These are phyloP conservation scores for Pluvianellus socialis DNA, from an alignment of 2,113 vertebrate species.

Conservation along the genomic window DNA sequence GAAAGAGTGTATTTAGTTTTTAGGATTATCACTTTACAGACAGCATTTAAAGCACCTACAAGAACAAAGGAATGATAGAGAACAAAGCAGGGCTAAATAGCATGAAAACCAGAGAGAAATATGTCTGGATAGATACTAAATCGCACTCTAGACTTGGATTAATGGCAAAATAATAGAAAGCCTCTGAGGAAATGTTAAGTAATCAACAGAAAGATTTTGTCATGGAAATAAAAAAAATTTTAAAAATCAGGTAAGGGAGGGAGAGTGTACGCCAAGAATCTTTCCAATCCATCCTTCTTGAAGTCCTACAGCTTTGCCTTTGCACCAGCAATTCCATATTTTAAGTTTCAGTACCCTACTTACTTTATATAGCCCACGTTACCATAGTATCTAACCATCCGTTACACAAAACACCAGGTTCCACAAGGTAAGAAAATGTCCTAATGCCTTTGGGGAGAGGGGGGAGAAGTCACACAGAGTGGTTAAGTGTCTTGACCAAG, in stretches of 20 bases:
- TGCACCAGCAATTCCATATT: not conserved
- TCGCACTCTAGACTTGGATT: not conserved
- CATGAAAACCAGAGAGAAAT: not conserved
- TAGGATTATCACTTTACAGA: not conserved
- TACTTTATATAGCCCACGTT: not conserved
- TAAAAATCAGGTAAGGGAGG: not conserved
- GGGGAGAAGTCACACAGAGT: not conserved
- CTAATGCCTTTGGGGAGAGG: not conserved
- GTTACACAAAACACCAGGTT: not conserved
- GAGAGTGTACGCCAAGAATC: not conserved
- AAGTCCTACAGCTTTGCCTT: not conserved
- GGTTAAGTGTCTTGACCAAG: not conserved
- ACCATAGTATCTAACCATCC: not conserved
- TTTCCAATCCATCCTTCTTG: not conserved
- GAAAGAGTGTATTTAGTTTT: not conserved
- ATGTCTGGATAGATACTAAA: not conserved
- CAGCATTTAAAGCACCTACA: not conserved
- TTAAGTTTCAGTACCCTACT: conserved; percentile 5
- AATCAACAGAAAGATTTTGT: not conserved
- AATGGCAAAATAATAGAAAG: not conserved
- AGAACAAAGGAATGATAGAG: not conserved
- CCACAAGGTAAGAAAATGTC: not conserved
- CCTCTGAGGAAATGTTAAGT: not conserved
- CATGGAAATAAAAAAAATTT: not conserved
- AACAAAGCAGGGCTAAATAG: not conserved